Evolutionary conservation across 2,888 invertebrate species (phyloP).

Genomic region (Eupeodes luniger): DNA sequence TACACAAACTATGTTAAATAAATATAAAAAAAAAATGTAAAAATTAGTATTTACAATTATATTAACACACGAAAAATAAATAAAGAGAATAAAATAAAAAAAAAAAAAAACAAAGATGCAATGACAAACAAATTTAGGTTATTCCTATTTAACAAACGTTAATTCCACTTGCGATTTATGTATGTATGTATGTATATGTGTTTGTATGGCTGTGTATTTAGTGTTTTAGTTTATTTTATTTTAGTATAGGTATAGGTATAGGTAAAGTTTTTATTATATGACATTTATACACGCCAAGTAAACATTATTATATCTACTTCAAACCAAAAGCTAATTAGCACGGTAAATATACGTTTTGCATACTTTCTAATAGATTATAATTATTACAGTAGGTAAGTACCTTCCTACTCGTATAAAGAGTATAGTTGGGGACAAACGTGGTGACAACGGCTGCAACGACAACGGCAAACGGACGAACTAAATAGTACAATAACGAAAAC

Average conservation of each 20-base stretch:
- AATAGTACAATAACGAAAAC: slow-evolving; percentile 31
- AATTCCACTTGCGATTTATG: slow-evolving; percentile 19
- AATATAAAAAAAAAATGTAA: slow-evolving; percentile 56
- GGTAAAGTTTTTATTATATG: slow-evolving; percentile 37
- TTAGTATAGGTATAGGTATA: slow-evolving; percentile 43
- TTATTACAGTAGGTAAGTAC: slow-evolving; percentile 53
- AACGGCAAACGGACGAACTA: slow-evolving; percentile 35
- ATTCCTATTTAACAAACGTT: slow-evolving; percentile 69
- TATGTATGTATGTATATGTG: slow-evolving; percentile 28
- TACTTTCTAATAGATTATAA: slow-evolving; percentile 75
- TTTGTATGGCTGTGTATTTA: no score
- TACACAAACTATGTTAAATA: slow-evolving; percentile 59
- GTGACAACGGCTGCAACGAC: slow-evolving; percentile 24
- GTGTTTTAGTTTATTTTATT: slow-evolving; percentile 70
- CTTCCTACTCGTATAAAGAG: no score
- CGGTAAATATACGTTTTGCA: slow-evolving; percentile 74
- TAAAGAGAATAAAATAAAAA: slow-evolving; percentile 10
- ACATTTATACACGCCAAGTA: slow-evolving; percentile 62
- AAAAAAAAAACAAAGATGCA: slow-evolving; percentile 49
- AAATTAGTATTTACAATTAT: slow-evolving; percentile 31
- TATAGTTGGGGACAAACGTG: slow-evolving; percentile 47
- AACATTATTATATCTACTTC: slow-evolving; percentile 72
- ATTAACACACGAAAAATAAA: slow-evolving; percentile 49
- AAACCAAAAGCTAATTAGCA: slow-evolving; percentile 75
- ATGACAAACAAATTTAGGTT: slow-evolving; percentile 70